A percentile compares a stretch with the other conserved stretches of the same genome.
Conservation (phyloP, 2,113 vertebrate species). For the Lophius piscatorius region DNA sequence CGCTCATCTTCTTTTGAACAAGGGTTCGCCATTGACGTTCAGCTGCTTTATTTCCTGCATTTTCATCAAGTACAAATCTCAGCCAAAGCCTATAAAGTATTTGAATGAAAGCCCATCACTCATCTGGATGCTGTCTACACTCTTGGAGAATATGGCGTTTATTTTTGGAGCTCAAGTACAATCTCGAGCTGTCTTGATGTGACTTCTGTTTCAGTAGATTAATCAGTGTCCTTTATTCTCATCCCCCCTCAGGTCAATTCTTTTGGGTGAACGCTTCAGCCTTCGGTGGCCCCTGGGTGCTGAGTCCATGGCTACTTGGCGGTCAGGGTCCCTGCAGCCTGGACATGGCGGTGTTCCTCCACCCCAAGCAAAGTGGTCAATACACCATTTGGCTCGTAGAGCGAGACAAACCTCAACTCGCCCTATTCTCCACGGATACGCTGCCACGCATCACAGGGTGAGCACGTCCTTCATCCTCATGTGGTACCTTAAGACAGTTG, state of each 20-base stretch:
- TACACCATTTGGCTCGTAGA: constrained; percentile 86
- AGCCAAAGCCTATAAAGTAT: constrained; percentile 9
- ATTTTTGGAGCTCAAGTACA: no score
- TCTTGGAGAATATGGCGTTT: not conserved
- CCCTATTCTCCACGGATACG: constrained; percentile 76
- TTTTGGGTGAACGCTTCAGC: constrained; percentile 87
- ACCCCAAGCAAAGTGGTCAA: constrained; percentile 83
- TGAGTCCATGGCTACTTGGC: constrained; percentile 93
- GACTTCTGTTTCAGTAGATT: not conserved
- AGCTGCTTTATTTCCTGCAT: constrained; percentile 37
- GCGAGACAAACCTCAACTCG: constrained; percentile 74
- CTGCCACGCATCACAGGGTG: constrained; percentile 79
- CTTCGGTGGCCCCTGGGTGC: constrained; percentile 83
- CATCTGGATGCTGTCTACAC: not conserved
- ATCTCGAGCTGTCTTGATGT: not conserved
- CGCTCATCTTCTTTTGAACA: constrained; percentile 13
- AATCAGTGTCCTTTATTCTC: not conserved
- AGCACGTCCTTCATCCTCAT: constrained; percentile 37
- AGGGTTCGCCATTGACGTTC: constrained; percentile 34
- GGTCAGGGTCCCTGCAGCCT: constrained; percentile 83
- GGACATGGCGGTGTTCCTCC: constrained; percentile 89
- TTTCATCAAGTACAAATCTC: constrained; percentile 38
- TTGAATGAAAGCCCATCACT: constrained; percentile 17
- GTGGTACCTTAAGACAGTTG: not conserved
- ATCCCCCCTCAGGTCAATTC: constrained; percentile 84